These are phyloP conservation scores for Tursiops truncatus DNA, from an alignment of 2,113 vertebrate species.

Conservation along the genomic window DNA sequence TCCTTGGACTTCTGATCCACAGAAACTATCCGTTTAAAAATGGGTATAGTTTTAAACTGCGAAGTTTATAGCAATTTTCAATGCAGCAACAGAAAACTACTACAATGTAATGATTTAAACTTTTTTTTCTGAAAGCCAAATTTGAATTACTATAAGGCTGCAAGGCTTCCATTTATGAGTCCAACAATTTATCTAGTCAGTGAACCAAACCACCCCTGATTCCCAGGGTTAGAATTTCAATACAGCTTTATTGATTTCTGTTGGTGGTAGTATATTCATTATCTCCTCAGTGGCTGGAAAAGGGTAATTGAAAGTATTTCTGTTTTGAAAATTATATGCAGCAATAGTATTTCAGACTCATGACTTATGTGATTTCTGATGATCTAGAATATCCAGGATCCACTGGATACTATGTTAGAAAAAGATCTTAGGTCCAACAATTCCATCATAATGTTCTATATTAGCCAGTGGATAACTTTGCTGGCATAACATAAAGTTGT, in stretches of 20 bases:
- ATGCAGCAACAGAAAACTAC: not conserved
- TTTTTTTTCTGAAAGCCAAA: not conserved
- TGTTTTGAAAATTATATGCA: not conserved
- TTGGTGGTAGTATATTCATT: not conserved
- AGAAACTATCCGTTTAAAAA: not conserved
- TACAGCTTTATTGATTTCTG: not conserved
- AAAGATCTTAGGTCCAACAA: not conserved
- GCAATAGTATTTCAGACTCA: not conserved
- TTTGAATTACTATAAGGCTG: not conserved
- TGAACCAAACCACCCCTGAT: not conserved
- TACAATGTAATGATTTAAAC: not conserved
- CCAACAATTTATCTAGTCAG: not conserved
- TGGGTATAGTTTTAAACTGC: not conserved
- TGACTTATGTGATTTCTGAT: not conserved
- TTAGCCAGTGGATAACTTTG: not conserved
- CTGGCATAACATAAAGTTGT: not conserved
- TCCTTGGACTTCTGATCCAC: not conserved
- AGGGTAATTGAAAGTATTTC: not conserved
- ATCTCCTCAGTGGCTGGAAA: not conserved
- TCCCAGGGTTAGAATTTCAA: not conserved
- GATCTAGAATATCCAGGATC: not conserved
- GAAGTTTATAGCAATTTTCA: not conserved
- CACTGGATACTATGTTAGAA: not conserved
- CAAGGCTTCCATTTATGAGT: not conserved
- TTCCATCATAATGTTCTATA: not conserved